Percentiles rank a stretch among this genome's conserved stretches.
phyloP scores from a whole-genome alignment of 2,888 invertebrate genomes.

The Lasioglossum villosulum region DNA sequence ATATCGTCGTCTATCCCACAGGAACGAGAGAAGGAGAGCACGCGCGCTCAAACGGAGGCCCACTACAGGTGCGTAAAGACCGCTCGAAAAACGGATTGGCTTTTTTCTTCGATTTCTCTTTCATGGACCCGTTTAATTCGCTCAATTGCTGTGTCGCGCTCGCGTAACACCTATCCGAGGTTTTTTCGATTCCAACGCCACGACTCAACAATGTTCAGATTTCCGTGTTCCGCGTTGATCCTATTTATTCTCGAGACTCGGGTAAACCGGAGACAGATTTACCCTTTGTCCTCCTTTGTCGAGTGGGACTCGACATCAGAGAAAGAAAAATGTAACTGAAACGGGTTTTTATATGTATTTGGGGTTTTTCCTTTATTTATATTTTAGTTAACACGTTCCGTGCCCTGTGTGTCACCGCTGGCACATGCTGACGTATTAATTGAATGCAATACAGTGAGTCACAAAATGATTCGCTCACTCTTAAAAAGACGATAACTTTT shows the following conservation, averaged over 20 bases:
- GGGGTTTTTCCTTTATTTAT: too few species aligned
- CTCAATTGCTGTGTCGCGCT: constrained; percentile 4
- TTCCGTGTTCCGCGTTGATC: background rate
- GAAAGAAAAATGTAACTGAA: too few species aligned
- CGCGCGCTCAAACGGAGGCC: constrained; percentile 85
- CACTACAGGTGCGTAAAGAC: constrained; percentile 81
- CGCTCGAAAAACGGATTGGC: constrained; percentile 24
- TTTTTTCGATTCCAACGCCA: background rate
- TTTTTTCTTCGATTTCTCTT: constrained; percentile 64
- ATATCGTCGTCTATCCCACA: constrained; percentile 55
- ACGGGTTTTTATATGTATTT: too few species aligned
- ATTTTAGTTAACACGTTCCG: too few species aligned
- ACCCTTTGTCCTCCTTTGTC: too few species aligned
- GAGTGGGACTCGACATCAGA: too few species aligned
- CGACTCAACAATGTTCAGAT: constrained; percentile 19
- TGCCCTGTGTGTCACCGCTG: too few species aligned
- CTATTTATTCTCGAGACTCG: background rate
- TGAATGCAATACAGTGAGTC: too few species aligned
- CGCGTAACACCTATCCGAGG: constrained; percentile 25
- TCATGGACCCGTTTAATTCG: constrained; percentile 42
- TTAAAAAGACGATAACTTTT: too few species aligned
- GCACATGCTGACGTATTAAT: too few species aligned
- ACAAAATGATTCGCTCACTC: too few species aligned
- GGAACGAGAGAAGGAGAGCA: constrained; percentile 83
- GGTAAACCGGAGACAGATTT: background rate